Percentiles rank a stretch among this genome's conserved stretches.
phyloP scores from a whole-genome alignment of 2,113 vertebrate genomes.

The Pelecanoides urinatrix region DNA sequence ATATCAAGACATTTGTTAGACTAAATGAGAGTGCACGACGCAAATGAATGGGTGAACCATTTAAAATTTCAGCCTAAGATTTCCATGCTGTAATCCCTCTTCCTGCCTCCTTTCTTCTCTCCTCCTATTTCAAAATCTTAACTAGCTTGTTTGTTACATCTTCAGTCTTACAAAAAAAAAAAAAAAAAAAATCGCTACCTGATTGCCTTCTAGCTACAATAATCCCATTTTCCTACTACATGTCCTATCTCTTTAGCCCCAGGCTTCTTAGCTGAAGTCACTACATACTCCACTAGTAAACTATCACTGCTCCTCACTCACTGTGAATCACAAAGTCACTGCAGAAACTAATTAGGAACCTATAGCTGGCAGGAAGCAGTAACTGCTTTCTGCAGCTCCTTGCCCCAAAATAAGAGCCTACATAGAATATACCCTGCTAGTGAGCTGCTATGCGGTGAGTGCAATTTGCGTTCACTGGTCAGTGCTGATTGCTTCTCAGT shows the following conservation, averaged over 20 bases:
- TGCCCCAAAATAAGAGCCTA: neutral
- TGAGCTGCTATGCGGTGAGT: neutral
- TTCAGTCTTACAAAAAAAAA: neutral
- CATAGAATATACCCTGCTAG: neutral
- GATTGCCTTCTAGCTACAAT: neutral
- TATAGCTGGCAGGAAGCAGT: neutral
- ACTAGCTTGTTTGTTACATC: neutral
- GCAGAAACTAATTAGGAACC: neutral
- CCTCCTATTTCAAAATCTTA: neutral
- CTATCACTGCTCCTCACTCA: neutral
- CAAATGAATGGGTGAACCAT: neutral
- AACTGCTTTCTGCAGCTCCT: neutral
- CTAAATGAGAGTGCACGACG: neutral
- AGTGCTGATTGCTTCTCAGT: neutral
- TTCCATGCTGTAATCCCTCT: neutral
- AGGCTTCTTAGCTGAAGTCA: neutral
- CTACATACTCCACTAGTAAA: neutral
- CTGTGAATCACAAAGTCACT: neutral
- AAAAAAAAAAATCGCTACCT: neutral
- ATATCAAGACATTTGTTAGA: neutral
- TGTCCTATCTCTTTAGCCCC: neutral
- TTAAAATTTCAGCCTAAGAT: neutral
- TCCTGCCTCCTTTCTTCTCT: neutral
- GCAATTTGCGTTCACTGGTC: neutral
- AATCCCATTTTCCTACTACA: neutral